These are phyloP conservation scores for Xiphophorus birchmanni DNA, from an alignment of 2,797 vertebrate genomes.

Conservation along the genomic window DNA sequence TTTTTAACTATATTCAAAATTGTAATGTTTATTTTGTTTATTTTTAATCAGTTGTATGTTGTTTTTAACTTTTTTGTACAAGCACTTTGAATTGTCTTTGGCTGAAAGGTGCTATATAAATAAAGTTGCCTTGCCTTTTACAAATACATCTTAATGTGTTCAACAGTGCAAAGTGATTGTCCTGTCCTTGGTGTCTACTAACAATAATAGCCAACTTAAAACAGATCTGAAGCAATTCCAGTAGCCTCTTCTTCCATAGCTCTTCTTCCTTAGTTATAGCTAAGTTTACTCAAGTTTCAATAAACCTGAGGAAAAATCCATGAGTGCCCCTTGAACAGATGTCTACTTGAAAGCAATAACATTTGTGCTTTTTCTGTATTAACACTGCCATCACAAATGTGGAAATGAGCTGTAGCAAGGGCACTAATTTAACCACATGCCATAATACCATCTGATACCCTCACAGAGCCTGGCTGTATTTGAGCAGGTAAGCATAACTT, in stretches of 20 bases:
- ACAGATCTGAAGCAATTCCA: not conserved
- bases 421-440: not conserved
- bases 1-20: no score
- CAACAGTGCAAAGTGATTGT: not conserved
- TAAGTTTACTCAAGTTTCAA: not conserved
- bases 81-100: no score
- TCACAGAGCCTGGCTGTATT: not conserved
- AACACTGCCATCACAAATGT: not conserved
- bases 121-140: not conserved
- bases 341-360: not conserved
- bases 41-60: no score
- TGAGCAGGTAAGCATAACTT: not conserved
- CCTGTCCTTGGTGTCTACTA: not conserved
- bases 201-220: no score
- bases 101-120: no score
- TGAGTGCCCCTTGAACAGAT: not conserved
- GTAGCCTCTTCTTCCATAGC: not conserved
- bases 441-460: not conserved
- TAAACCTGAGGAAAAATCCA: not conserved
- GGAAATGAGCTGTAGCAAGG: not conserved
- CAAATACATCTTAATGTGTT: not conserved
- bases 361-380: not conserved
- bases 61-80: no score
- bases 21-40: no score
- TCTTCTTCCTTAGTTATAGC: not conserved